Evolutionary conservation across 2,888 invertebrate species (phyloP).

Genomic region (Calameuta filiformis): DNA sequence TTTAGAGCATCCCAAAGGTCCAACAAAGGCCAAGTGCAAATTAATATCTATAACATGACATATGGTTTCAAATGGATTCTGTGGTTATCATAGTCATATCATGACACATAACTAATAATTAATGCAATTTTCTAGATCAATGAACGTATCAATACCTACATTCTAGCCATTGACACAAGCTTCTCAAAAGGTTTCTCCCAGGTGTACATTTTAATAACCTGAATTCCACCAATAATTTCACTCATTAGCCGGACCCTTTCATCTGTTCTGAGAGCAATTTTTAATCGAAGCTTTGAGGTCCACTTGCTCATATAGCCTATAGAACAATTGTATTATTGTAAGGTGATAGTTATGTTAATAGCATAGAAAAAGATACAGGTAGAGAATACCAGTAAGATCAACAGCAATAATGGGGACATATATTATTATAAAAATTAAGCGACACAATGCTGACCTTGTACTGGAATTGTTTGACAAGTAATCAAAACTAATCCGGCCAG

Average conservation of each 20-base stretch:
- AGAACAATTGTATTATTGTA: background rate
- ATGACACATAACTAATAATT: background rate
- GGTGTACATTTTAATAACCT: slow-evolving; percentile 89
- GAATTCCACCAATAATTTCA: slow-evolving; percentile 82
- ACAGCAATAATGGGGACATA: background rate
- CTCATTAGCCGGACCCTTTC: slow-evolving; percentile 83
- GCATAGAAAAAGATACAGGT: too few relatives aligned
- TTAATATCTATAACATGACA: background rate
- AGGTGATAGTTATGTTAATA: too few relatives aligned
- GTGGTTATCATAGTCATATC: background rate
- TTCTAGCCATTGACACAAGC: slow-evolving; percentile 75
- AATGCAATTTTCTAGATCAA: background rate
- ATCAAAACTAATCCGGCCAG: slow-evolving; percentile 74
- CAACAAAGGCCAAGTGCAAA: background rate
- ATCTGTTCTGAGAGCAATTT: slow-evolving; percentile 72
- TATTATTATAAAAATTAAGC: background rate
- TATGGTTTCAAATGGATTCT: background rate
- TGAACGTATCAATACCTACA: slow-evolving; percentile 66
- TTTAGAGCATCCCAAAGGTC: background rate
- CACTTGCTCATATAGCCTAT: slow-evolving; percentile 67
- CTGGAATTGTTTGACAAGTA: slow-evolving; percentile 67
- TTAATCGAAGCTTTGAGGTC: slow-evolving; percentile 65
- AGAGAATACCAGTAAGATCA: background rate
- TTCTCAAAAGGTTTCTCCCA: slow-evolving; percentile 85
- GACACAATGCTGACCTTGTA: slow-evolving; percentile 64